These are phyloP conservation scores for Rallus limicola DNA, from an alignment of 2,113 vertebrate species.

Conservation along the genomic window DNA sequence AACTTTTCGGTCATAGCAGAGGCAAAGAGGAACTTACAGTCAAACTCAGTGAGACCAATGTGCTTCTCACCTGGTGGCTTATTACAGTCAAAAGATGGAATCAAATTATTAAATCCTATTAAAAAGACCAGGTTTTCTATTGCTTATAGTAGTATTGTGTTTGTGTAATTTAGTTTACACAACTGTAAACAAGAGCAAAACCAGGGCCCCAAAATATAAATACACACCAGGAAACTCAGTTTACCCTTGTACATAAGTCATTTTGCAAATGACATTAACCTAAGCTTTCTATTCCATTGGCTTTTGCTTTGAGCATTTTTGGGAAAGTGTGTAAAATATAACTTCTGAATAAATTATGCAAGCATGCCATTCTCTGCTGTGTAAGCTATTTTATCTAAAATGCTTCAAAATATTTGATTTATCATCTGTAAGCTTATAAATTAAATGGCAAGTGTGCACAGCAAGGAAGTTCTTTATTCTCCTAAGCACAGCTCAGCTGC, in stretches of 20 bases:
- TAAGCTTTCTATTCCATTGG: neutral
- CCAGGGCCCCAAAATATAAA: neutral
- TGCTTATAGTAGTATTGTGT: neutral
- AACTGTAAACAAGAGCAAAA: neutral
- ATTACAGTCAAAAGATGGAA: neutral
- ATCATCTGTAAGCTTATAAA: conserved; percentile 52
- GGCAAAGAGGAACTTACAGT: neutral
- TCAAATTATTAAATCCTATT: neutral
- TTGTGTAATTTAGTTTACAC: neutral
- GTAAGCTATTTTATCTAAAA: neutral
- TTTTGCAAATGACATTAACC: neutral
- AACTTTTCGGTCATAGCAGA: neutral
- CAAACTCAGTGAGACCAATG: neutral
- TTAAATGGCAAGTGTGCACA: conserved; percentile 44
- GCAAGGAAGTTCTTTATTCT: conserved; percentile 71
- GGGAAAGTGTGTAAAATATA: neutral
- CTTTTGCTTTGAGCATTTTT: neutral
- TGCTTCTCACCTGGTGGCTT: neutral
- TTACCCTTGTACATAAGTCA: neutral
- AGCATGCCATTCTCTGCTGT: neutral
- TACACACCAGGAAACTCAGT: neutral
- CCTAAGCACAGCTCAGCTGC: conserved; percentile 30
- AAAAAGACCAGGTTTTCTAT: neutral
- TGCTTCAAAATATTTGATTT: conserved; percentile 14
- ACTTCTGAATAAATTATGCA: neutral